Conservation (phyloP, 2,113 vertebrate species). For the Hippocampus guttulatus region DNA sequence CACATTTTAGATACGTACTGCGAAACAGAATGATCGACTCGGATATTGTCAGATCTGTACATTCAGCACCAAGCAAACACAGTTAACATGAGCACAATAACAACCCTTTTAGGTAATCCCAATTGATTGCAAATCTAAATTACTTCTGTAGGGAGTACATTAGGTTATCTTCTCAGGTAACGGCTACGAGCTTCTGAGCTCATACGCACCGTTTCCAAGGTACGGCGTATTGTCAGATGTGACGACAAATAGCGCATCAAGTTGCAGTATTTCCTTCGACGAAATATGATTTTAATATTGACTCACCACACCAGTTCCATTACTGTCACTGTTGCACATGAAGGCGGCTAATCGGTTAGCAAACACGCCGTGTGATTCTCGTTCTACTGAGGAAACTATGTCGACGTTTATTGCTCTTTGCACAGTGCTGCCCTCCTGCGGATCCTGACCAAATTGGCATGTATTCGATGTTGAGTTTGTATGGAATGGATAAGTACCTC, state of each 20-base stretch:
- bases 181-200: neutral
- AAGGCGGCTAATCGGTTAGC: neutral
- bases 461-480: neutral
- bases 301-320: constrained; percentile 69
- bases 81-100: too few species aligned
- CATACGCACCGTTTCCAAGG: neutral
- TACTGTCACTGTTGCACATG: neutral
- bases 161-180: too few species aligned
- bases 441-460: neutral
- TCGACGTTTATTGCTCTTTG: neutral
- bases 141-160: too few species aligned
- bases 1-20: too few species aligned
- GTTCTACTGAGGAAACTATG: constrained; percentile 14
- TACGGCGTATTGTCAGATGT: neutral
- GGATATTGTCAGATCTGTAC: too few species aligned
- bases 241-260: neutral
- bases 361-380: constrained; percentile 3
- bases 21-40: too few species aligned
- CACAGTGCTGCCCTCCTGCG: constrained; percentile 35
- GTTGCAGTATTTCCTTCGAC: neutral
- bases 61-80: too few species aligned
- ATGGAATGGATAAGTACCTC: neutral
- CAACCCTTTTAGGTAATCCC: too few species aligned
- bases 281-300: neutral
- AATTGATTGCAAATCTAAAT: too few species aligned